These are phyloP conservation scores for Antennarius striatus DNA, from an alignment of 2,113 vertebrate genomes.

Conservation along the genomic window DNA sequence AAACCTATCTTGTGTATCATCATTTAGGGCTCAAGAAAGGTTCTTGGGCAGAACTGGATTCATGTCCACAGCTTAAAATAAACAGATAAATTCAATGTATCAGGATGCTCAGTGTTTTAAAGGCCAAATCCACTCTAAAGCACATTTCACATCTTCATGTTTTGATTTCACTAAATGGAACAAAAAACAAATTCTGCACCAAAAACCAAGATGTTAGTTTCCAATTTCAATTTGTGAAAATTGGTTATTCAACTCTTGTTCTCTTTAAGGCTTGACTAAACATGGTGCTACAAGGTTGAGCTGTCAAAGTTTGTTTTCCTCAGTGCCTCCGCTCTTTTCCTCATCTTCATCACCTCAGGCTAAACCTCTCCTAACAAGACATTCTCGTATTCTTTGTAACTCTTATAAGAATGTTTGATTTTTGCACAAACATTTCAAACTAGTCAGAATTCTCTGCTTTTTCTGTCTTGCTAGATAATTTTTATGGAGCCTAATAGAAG, in stretches of 20 bases:
- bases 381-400: not conserved
- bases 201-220: slow-evolving; percentile 6
- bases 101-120: slow-evolving; percentile 27
- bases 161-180: not conserved
- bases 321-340: not conserved
- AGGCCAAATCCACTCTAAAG: slow-evolving; percentile 40
- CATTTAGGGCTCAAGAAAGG: slow-evolving; percentile 9
- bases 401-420: slow-evolving; percentile 3
- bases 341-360: slow-evolving; percentile 2
- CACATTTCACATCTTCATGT: slow-evolving; percentile 28
- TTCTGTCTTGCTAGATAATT: not conserved
- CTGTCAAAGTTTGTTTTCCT: not conserved
- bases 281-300: slow-evolving; percentile 22
- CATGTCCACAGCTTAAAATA: slow-evolving; percentile 35
- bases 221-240: slow-evolving; percentile 15
- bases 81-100: slow-evolving; percentile 34
- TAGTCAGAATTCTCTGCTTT: not conserved
- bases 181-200: slow-evolving; percentile 1
- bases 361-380: slow-evolving; percentile 1
- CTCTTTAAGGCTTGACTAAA: slow-evolving; percentile 30
- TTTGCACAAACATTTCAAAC: slow-evolving; percentile 4
- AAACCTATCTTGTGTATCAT: slow-evolving; percentile 41
- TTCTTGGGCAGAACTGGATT: slow-evolving; percentile 1
- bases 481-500: not conserved
- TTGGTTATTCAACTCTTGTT: slow-evolving; percentile 1